Evolutionary conservation across 2,113 vertebrate species (phyloP).

Genomic region (Heterotilapia buettikoferi): DNA sequence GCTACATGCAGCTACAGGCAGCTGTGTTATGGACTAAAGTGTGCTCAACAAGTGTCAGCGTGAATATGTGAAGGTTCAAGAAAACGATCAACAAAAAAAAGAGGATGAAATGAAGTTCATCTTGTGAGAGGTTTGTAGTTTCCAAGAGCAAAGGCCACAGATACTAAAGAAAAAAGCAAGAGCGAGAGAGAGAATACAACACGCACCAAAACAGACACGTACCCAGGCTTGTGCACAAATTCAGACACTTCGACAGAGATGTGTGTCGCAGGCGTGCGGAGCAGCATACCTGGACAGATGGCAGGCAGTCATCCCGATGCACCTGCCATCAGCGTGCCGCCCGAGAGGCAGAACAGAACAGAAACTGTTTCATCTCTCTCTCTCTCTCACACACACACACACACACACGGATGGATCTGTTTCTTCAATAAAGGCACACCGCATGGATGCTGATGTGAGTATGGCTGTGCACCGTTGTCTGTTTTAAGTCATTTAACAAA

Average conservation of each 20-base stretch:
- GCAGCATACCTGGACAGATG: constrained; percentile 71
- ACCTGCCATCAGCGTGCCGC: constrained; percentile 53
- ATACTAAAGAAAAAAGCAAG: not conserved
- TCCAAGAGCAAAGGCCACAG: not conserved
- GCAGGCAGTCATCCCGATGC: constrained; percentile 56
- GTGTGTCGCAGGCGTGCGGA: constrained; percentile 17
- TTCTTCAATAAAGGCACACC: not conserved
- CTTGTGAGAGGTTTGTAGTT: not conserved
- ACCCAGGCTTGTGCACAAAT: not conserved
- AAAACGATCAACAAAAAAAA: not conserved
- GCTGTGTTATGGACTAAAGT: not conserved
- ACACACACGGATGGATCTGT: not conserved
- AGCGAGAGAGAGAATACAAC: not conserved
- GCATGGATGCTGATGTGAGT: not conserved
- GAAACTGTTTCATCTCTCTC: constrained; percentile 41
- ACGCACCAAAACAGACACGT: not conserved
- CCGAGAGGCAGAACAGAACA: constrained; percentile 44
- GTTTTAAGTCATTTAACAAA: not conserved
- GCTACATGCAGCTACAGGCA: not conserved
- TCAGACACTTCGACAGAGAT: constrained; percentile 10
- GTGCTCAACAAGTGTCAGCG: not conserved
- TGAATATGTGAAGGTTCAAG: not conserved
- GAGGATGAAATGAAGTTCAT: not conserved
- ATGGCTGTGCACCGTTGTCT: not conserved
- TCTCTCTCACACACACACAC: not conserved